A percentile compares a stretch with the other conserved stretches of the same genome.
These are phyloP conservation scores for Cacoxenus indagator DNA, from an alignment of 2,888 invertebrate genomes.

Conservation along the genomic window DNA sequence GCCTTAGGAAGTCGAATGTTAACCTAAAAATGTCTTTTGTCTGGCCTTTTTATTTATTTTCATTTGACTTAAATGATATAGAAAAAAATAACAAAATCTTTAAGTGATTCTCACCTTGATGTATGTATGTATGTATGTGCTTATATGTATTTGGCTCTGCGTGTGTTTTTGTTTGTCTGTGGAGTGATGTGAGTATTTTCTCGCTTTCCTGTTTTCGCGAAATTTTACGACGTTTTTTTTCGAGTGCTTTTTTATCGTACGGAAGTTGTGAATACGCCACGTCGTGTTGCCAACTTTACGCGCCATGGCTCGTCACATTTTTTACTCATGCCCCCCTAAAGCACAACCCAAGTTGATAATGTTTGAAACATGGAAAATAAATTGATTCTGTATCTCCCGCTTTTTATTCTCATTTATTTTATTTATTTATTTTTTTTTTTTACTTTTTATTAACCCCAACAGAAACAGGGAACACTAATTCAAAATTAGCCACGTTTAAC, in stretches of 20 bases:
- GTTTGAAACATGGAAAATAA: conserved; percentile 63
- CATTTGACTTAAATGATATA: background rate
- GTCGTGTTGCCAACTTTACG: conserved; percentile 15
- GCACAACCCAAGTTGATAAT: conserved; percentile 45
- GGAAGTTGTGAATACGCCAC: conserved; percentile 58
- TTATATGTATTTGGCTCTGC: conserved; percentile 56
- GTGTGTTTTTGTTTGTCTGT: conserved; percentile 18
- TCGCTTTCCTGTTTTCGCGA: background rate
- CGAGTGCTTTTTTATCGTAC: conserved; percentile 50
- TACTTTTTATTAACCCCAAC: background rate
- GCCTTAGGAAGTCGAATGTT: conserved; percentile 28
- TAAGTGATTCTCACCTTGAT: conserved; percentile 9
- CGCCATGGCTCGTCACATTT: background rate
- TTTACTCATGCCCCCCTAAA: background rate
- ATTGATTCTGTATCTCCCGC: conserved; percentile 50
- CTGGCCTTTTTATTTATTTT: background rate
- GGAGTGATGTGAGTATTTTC: background rate
- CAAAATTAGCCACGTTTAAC: no score
- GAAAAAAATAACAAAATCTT: background rate
- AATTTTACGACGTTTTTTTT: conserved; percentile 7
- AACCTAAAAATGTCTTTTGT: background rate
- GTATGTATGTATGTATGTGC: conserved; percentile 4
- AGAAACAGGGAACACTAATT: no score
- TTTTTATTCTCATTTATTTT: background rate
- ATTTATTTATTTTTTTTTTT: background rate